Evolutionary conservation across 2,113 vertebrate genomes (phyloP), one percentile per base, ranked within the genome.

Genomic region (Poeciliopsis occidentalis): DNA sequence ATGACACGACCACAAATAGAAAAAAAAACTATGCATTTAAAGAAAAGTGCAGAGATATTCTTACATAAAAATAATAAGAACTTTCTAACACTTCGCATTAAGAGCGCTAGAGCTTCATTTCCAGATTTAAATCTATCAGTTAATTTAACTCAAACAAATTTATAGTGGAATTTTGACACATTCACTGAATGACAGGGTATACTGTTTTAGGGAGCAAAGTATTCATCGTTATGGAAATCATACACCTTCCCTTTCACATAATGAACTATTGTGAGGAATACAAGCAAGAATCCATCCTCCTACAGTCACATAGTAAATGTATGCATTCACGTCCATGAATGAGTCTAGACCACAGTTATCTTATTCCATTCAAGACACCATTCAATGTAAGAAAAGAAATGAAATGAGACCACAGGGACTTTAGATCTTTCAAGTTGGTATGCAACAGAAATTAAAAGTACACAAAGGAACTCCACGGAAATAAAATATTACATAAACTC

Each of bases 331-430:
- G 73, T 64, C 75, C 84, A 91, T 90, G 75, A 92, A 91, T 92
- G 92, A 92, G 86, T 89, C 81, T 89, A 68, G 74, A 68, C 39
- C 29, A n/a, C 73, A 67, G 51, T 79, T 92, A 73, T 85, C 81
- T 90, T 90, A 87, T 86, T 88, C 71, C 78, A 73, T 84, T 80
- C 64, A 77, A 85, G 90, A 86, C 74, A 89, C 81, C 79, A 84
- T 89, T 90, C 82, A 85, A 76, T 86, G 82, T 78, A 84, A 82
- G 83, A 75, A 82, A 80, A 72, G 71, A 89, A 89, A 86, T 85
- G 70, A 87, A 88, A 92, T 92, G 85, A 57, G 51, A 57, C 86
- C 89, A 83, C 74, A 51, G 87, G 90, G 92, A 87, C 82, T 70
- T 70, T 64, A 69, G 73, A 89, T 90, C 85, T 81, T 86, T 77